Conservation (phyloP, 2,888 invertebrate genomes). For the Dynastes hyllus region DNA sequence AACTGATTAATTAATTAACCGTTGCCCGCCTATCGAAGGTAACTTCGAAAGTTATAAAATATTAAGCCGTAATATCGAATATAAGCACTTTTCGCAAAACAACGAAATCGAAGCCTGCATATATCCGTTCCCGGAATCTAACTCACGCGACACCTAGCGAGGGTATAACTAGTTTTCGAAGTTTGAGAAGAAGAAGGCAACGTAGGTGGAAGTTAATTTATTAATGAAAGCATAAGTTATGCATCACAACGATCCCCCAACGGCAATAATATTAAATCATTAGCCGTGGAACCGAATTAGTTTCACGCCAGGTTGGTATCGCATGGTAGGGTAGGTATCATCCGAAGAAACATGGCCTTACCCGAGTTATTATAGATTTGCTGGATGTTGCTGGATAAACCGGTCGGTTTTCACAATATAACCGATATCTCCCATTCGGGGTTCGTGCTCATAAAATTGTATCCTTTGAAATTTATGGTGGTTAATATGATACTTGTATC, state of each 20-base stretch:
- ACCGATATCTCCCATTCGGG: too few species aligned
- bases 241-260: not conserved
- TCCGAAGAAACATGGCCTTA: constrained; percentile 1
- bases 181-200: too few species aligned
- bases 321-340: not conserved
- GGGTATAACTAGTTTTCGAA: too few species aligned
- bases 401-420: not conserved
- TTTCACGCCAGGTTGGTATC: not conserved
- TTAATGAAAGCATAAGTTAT: not conserved
- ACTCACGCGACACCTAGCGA: too few species aligned
- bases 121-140: too few species aligned
- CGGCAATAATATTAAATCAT: constrained; percentile 15
- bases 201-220: not conserved
- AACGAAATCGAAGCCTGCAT: too few species aligned
- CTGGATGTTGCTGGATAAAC: not conserved
- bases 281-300: not conserved
- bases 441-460: not conserved
- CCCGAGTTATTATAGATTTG: constrained; percentile 1
- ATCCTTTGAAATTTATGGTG: not conserved
- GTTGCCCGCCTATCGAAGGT: too few species aligned
- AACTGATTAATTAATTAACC: too few species aligned
- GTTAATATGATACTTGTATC: too few species aligned
- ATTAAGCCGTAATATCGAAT: too few species aligned
- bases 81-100: too few species aligned
- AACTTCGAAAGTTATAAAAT: too few species aligned